Conservation (phyloP, 2,113 vertebrate species). For the Entomyzon cyanotis region DNA sequence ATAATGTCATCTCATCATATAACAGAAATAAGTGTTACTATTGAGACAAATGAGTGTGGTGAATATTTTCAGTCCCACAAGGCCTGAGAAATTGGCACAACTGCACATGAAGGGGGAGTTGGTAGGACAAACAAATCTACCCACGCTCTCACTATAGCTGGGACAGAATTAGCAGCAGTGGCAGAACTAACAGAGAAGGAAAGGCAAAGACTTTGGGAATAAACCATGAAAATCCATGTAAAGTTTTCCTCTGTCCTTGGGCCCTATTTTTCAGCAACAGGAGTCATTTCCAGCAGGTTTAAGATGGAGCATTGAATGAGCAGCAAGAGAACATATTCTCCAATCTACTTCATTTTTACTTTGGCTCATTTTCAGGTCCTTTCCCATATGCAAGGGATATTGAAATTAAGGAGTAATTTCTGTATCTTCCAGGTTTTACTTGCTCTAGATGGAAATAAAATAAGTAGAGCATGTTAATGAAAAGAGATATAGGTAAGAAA, state of each 20-base stretch:
- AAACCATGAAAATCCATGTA: not conserved
- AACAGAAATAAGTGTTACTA: not conserved
- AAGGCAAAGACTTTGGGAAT: not conserved
- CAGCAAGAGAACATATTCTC: not conserved
- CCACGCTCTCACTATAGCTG: not conserved
- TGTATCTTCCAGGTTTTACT: not conserved
- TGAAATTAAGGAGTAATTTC: not conserved
- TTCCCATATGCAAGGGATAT: not conserved
- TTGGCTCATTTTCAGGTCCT: not conserved
- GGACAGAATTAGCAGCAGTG: not conserved
- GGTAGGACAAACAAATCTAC: not conserved
- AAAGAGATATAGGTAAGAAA: not conserved
- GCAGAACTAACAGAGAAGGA: not conserved
- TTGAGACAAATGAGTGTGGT: not conserved
- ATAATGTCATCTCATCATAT: not conserved
- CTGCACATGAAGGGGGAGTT: not conserved
- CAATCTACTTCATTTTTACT: not conserved
- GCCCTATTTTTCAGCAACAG: not conserved
- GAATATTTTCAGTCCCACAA: not conserved
- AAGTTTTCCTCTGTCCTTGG: not conserved
- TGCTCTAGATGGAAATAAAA: not conserved
- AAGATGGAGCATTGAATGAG: not conserved
- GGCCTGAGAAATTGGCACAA: not conserved
- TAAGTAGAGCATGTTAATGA: not conserved
- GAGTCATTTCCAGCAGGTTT: not conserved